Base-by-base conservation (phyloP, 2,797 vertebrate genomes). In the Potorous gilbertii region DNA sequence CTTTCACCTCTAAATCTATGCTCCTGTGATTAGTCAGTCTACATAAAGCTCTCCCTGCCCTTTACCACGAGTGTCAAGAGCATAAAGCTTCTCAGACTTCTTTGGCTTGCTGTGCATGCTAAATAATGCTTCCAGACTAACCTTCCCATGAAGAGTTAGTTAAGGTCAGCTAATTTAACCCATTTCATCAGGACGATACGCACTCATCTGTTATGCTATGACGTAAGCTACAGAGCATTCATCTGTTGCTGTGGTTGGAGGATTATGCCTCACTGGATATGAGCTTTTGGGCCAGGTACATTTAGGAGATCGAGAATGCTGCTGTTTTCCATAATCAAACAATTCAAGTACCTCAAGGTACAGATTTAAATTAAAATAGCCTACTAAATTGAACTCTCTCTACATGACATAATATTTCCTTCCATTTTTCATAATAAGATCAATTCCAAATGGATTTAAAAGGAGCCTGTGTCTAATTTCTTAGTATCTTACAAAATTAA, bases 341-440 rank as follows among this genome's bases (percentile, higher is more conserved):
- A 54, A 90, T n/a, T 27, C n/a, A 89, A 91, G 92, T 91, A 40
- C 90, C 90, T 95, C 94, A 24, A 34, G 62, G 91, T 24, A 52
- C 46, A n/a, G 6, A 55, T 34, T 50, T 0, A 12, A 81, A 93
- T 81, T 90, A 90, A 90, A 92, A 54, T 66, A 56, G 56, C 56
- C 74, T 92, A 10, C 40, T 54, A 92, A 90, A 54, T 52, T 10
- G 34, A 94, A 59, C 0, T 93, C 87, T 89, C 66, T 89, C 66
- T 50, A 66, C 31, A 92, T 46, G 74, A 92, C 31, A 5, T 11
- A 4, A 46, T 4, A 54, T 34, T 62, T 93, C 89, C 8, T 0
- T 9, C 28, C 1, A 1, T 90, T 94, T 92, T 66, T 93, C 93
- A 14, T 24, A 28, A 89, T 90, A 52, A 90, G 52, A 62, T 54